phyloP scores from a whole-genome alignment of 2,797 vertebrate genomes.

The Hydrocynus forskahlii region DNA sequence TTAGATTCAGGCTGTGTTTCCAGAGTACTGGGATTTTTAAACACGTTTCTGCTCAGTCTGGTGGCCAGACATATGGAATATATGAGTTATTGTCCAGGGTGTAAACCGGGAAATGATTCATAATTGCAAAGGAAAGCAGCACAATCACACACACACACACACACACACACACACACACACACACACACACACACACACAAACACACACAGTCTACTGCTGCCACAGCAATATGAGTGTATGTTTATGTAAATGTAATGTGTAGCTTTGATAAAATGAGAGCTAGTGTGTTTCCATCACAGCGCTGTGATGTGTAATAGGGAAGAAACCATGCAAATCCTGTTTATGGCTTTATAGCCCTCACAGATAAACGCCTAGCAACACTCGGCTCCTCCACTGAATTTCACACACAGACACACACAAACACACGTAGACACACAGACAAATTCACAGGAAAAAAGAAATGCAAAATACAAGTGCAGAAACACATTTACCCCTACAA shows the following conservation, averaged over 20 bases:
- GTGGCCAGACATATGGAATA: too few relatives aligned
- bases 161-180: too few relatives aligned
- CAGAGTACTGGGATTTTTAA: too few relatives aligned
- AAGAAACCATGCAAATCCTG: neutral
- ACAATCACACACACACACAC: too few relatives aligned
- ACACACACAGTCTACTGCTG: too few relatives aligned
- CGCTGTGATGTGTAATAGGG: neutral
- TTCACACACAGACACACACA: neutral
- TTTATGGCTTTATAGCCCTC: neutral
- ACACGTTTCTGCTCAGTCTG: too few relatives aligned
- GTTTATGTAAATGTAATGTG: neutral
- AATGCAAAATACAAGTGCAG: too few relatives aligned
- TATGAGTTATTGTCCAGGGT: neutral
- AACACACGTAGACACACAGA: neutral
- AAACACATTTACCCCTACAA: too few relatives aligned
- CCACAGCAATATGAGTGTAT: constrained; percentile 8
- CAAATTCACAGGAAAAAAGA: neutral
- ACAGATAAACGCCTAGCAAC: neutral
- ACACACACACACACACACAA: too few relatives aligned
- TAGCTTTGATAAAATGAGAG: neutral
- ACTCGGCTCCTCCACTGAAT: neutral
- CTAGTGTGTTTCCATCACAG: constrained; percentile 7
- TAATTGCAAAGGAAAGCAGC: neutral
- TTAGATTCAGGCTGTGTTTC: too few relatives aligned
- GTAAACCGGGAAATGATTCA: neutral